Evolutionary conservation across 1,140 invertebrate species (phyloP).

Genomic region (Mya arenaria): DNA sequence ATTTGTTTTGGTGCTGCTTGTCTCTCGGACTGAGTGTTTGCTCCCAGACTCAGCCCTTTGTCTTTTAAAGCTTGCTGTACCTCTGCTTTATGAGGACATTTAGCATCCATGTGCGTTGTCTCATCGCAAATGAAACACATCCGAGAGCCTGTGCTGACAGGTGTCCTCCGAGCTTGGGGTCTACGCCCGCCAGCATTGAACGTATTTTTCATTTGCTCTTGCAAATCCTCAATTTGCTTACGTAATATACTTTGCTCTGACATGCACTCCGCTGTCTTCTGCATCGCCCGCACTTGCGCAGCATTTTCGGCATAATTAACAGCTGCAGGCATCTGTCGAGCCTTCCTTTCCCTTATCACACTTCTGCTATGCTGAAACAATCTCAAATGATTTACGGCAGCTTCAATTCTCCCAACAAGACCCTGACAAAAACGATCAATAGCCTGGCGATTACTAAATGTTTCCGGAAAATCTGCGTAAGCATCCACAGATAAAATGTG

Average conservation of each 20-base stretch:
- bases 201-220: neutral
- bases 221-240: neutral
- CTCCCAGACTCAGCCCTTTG: neutral
- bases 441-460: neutral
- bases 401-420: neutral
- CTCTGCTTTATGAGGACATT: neutral
- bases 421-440: neutral
- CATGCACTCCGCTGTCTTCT: neutral
- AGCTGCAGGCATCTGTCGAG: neutral
- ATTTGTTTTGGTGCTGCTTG: neutral
- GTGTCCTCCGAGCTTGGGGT: neutral
- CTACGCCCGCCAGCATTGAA: neutral
- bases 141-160: neutral
- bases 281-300: neutral
- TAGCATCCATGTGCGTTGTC: neutral
- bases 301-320: neutral
- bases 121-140: neutral
- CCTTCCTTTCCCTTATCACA: neutral
- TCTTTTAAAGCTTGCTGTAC: neutral
- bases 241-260: neutral
- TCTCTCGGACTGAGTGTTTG: neutral
- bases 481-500: neutral
- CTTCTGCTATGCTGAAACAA: neutral
- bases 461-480: neutral
- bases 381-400: neutral